These are phyloP conservation scores for Sceloporus undulatus DNA, from an alignment of 2,113 vertebrate species.

Conservation along the genomic window DNA sequence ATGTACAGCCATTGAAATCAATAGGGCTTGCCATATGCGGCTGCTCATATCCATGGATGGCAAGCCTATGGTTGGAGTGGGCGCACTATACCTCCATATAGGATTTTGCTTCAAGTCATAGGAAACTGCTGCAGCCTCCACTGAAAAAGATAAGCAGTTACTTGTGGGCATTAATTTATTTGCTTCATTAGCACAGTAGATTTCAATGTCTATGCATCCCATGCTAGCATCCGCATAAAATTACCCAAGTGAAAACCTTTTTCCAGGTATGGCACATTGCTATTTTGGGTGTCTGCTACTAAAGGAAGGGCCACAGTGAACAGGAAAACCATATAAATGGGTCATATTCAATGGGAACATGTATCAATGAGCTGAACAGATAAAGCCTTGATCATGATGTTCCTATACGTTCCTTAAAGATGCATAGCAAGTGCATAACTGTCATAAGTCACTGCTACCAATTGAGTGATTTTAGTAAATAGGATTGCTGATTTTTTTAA, in stretches of 20 bases:
- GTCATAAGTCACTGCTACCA: neutral
- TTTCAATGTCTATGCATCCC: neutral
- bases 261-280: neutral
- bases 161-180: neutral
- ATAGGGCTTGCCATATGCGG: no score
- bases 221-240: neutral
- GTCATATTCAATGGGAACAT: neutral
- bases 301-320: neutral
- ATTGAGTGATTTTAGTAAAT: conserved; percentile 17
- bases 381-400: no score
- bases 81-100: no score
- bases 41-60: no score
- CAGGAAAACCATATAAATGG: neutral
- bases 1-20: no score
- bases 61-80: no score
- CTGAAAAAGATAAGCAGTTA: conserved; percentile 7
- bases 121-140: no score
- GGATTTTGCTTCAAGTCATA: no score
- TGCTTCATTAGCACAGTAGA: neutral
- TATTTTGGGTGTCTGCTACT: neutral
- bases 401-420: neutral
- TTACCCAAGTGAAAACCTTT: neutral
- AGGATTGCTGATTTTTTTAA: neutral
- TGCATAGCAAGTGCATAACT: neutral
- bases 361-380: neutral